Percentiles rank a stretch among this genome's conserved stretches.
Conservation (phyloP, 2,113 vertebrate species). For the Limnothrissa miodon region DNA sequence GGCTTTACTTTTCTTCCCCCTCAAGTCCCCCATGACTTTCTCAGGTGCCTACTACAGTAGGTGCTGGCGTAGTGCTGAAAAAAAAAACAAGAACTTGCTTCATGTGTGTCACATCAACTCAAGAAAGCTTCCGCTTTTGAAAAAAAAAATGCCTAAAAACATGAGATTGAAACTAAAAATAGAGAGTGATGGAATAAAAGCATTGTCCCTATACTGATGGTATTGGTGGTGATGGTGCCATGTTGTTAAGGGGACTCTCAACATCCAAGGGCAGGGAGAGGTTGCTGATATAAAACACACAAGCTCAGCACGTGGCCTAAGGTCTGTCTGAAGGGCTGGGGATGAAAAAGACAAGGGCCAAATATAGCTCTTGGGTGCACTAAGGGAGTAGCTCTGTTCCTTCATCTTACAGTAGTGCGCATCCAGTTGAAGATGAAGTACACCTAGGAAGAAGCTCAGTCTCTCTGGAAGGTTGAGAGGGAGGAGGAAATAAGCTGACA, state of each 20-base stretch:
- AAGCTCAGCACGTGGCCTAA: not conserved
- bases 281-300: not conserved
- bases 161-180: not conserved
- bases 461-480: not conserved
- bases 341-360: not conserved
- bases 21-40: not conserved
- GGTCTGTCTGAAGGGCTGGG: not conserved
- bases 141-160: not conserved
- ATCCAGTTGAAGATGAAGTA: not conserved
- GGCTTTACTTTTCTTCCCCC: too few relatives aligned
- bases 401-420: too few relatives aligned
- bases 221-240: not conserved
- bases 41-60: not conserved
- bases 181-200: not conserved
- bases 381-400: not conserved
- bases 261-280: not conserved
- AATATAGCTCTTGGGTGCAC: not conserved
- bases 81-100: not conserved
- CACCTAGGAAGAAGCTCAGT: not conserved
- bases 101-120: not conserved
- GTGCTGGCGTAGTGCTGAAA: not conserved
- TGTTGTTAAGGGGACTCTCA: not conserved
- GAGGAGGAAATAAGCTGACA: not conserved
- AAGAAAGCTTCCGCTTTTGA: not conserved
- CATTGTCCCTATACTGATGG: not conserved